A percentile compares a stretch with the other conserved stretches of the same genome.
Conservation (phyloP, 2,113 vertebrate species). For the Todiramphus chloris region DNA sequence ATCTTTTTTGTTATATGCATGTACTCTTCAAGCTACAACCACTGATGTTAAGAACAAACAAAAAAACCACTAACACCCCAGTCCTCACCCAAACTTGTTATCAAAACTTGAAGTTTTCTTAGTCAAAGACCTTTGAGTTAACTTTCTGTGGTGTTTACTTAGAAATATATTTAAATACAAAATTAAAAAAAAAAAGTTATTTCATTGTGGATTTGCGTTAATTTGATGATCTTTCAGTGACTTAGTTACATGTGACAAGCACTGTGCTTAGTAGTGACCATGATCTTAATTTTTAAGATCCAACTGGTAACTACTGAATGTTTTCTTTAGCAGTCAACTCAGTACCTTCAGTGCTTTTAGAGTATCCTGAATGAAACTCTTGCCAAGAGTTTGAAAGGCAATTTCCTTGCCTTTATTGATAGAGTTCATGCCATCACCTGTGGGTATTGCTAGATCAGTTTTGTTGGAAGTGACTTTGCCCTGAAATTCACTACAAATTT, state of each 20-base stretch:
- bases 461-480: not conserved
- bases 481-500: not conserved
- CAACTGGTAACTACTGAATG: not conserved
- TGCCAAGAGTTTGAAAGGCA: not conserved
- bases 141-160: not conserved
- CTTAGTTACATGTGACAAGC: not conserved
- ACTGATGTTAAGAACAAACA: not conserved
- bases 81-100: not conserved
- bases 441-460: slow-evolving; percentile 28
- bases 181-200: not conserved
- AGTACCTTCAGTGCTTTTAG: not conserved
- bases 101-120: not conserved
- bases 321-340: not conserved
- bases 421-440: slow-evolving; percentile 22
- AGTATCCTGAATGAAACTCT: not conserved
- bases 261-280: not conserved
- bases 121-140: not conserved
- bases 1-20: not conserved
- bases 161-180: not conserved
- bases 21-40: not conserved
- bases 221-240: not conserved
- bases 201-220: not conserved
- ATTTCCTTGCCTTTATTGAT: not conserved
- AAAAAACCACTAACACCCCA: not conserved
- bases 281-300: not conserved